phyloP scores from a whole-genome alignment of 2,113 vertebrate genomes.

The Sorex fumeus region DNA sequence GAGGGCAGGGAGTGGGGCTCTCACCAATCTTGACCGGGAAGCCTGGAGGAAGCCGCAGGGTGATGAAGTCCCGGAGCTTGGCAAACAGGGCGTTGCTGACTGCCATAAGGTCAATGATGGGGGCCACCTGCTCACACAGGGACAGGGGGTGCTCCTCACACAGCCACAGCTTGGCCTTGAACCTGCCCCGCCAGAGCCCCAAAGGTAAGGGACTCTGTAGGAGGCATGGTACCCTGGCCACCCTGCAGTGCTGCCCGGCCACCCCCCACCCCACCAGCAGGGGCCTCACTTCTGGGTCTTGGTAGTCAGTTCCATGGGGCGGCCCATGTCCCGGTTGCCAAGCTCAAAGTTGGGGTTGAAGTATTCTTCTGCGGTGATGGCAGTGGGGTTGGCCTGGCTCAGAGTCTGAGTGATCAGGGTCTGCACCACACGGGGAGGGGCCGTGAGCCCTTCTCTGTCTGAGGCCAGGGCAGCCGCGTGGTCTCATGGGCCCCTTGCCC shows the following conservation, averaged over 20 bases:
- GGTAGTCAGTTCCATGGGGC: slow-evolving; percentile 97
- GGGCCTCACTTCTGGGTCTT: slow-evolving; percentile 97
- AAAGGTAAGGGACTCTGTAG: slow-evolving; percentile 71
- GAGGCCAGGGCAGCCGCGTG: slow-evolving; percentile 18
- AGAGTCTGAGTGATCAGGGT: slow-evolving; percentile 96
- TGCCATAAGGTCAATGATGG: slow-evolving; percentile 99
- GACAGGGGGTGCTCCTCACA: slow-evolving; percentile 98
- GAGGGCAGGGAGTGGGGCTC: background rate
- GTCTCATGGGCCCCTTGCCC: background rate
- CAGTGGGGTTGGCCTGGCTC: slow-evolving; percentile 94
- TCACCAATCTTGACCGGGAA: slow-evolving; percentile 98
- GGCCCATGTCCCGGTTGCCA: slow-evolving; percentile 95
- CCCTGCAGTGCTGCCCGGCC: background rate
- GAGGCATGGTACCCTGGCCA: background rate
- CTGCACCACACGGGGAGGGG: slow-evolving; percentile 83
- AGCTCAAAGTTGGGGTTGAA: slow-evolving; percentile 94
- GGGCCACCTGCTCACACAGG: slow-evolving; percentile 96
- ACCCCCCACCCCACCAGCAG: background rate
- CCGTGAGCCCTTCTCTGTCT: slow-evolving; percentile 17
- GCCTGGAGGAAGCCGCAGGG: slow-evolving; percentile 95
- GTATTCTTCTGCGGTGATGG: slow-evolving; percentile 97
- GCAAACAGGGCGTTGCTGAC: slow-evolving; percentile 98
- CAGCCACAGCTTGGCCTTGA: slow-evolving; percentile 98
- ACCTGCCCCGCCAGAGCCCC: slow-evolving; percentile 89
- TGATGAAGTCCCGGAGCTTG: slow-evolving; percentile 98